Conservation (phyloP, 2,888 invertebrate species). For the Drosophila acutilabella region DNA sequence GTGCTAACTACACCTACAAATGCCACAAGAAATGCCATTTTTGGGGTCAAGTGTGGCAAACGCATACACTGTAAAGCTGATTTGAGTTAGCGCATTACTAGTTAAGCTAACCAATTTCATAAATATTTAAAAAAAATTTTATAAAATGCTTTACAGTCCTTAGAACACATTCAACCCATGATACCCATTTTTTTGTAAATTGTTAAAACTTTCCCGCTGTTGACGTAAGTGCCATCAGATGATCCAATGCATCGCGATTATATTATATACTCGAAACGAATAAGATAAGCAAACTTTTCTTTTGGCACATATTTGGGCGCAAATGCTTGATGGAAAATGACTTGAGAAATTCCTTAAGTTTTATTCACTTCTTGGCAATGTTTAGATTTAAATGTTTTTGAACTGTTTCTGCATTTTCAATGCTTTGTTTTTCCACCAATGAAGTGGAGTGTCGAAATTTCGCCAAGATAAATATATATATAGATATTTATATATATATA, state of each 20-base stretch:
- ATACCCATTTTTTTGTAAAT: too few relatives aligned
- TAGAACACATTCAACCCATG: too few relatives aligned
- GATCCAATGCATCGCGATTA: conserved; percentile 4
- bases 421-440: background rate
- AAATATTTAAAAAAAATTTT: too few relatives aligned
- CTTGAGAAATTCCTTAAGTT: conserved; percentile 67
- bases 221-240: conserved; percentile 36
- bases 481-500: background rate
- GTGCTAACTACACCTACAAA: conserved; percentile 12
- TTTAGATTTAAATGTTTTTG: conserved; percentile 43
- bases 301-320: conserved; percentile 8
- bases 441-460: conserved; percentile 5
- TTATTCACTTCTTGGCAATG: conserved; percentile 60
- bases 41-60: background rate
- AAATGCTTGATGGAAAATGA: conserved; percentile 18
- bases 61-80: conserved; percentile 3
- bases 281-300: conserved; percentile 25
- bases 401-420: conserved; percentile 4
- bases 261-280: conserved; percentile 17
- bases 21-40: background rate
- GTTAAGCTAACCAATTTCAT: too few relatives aligned
- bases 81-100: too few relatives aligned
- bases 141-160: too few relatives aligned
- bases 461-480: background rate
- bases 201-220: conserved; percentile 11